Percentiles rank a stretch among this genome's conserved stretches.
These are phyloP conservation scores for Amblyopsis hoosieri DNA, from an alignment of 2,797 vertebrate genomes.

Conservation along the genomic window DNA sequence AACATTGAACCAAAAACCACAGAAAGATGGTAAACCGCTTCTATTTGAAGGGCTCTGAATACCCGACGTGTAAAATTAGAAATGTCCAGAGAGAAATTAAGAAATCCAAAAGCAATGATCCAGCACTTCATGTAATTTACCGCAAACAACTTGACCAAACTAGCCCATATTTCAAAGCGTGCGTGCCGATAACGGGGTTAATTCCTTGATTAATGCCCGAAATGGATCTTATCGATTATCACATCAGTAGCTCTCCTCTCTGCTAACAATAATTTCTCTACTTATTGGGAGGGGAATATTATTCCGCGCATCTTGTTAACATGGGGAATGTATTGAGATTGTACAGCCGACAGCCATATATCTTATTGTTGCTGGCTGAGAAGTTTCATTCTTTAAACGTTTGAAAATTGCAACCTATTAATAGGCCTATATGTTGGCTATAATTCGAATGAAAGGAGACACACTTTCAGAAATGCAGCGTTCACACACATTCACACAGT, in stretches of 20 bases:
- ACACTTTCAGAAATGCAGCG: not conserved
- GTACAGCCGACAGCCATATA: too few species aligned
- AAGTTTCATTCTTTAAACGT: not conserved
- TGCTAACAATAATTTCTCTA: constrained; percentile 30
- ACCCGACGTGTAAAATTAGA: constrained; percentile 34
- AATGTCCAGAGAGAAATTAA: too few species aligned
- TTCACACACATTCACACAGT: too few species aligned
- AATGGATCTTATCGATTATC: constrained; percentile 62
- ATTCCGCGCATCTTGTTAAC: too few species aligned
- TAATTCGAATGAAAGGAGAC: not conserved
- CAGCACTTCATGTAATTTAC: too few species aligned
- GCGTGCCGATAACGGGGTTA: not conserved
- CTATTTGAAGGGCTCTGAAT: constrained; percentile 32
- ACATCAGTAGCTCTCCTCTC: constrained; percentile 43
- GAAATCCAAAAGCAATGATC: too few species aligned
- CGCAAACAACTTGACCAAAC: too few species aligned
- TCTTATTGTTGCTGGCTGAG: not conserved
- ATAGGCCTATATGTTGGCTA: too few species aligned
- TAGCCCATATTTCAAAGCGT: too few species aligned
- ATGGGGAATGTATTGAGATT: too few species aligned
- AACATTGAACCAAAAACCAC: constrained; percentile 27
- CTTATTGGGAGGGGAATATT: too few species aligned
- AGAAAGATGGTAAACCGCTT: constrained; percentile 44
- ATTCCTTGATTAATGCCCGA: constrained; percentile 21
- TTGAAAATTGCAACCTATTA: constrained; percentile 4